Evolutionary conservation across 2,113 vertebrate genomes (phyloP).

Genomic region (Oenanthe melanoleuca): DNA sequence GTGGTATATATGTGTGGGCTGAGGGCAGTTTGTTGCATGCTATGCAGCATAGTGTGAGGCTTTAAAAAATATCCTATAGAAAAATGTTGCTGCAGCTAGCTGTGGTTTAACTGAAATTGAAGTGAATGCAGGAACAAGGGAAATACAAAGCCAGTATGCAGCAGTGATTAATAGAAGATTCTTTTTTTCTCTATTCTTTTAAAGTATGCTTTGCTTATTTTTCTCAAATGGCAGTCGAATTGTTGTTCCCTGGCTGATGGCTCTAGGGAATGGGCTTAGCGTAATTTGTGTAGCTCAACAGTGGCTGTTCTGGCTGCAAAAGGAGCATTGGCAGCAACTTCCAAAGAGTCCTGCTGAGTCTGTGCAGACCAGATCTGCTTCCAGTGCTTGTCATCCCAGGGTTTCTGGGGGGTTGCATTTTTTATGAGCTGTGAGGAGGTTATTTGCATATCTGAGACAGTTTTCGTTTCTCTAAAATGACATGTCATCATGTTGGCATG

Average conservation of each 20-base stretch:
- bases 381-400: not conserved
- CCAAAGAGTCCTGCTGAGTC: slow-evolving; percentile 61
- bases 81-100: not conserved
- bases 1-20: not conserved
- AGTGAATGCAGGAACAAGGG: not conserved
- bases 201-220: slow-evolving; percentile 46
- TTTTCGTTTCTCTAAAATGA: slow-evolving; percentile 12
- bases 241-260: slow-evolving; percentile 1
- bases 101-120: slow-evolving; percentile 35
- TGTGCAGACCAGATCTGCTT: slow-evolving; percentile 39
- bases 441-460: slow-evolving; percentile 5
- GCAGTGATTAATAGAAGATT: not conserved
- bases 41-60: not conserved
- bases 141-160: not conserved
- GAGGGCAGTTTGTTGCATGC: not conserved
- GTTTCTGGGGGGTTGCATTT: not conserved
- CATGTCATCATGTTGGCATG: not conserved
- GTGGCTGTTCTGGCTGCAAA: slow-evolving; percentile 57
- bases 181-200: slow-evolving; percentile 2
- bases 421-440: not conserved
- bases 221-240: not conserved
- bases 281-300: slow-evolving; percentile 41
- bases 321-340: slow-evolving; percentile 57
- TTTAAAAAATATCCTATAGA: not conserved
- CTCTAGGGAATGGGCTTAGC: slow-evolving; percentile 21